These are phyloP conservation scores for Ptilorrhoa leucosticta DNA, from an alignment of 2,113 vertebrate species.

Conservation along the genomic window DNA sequence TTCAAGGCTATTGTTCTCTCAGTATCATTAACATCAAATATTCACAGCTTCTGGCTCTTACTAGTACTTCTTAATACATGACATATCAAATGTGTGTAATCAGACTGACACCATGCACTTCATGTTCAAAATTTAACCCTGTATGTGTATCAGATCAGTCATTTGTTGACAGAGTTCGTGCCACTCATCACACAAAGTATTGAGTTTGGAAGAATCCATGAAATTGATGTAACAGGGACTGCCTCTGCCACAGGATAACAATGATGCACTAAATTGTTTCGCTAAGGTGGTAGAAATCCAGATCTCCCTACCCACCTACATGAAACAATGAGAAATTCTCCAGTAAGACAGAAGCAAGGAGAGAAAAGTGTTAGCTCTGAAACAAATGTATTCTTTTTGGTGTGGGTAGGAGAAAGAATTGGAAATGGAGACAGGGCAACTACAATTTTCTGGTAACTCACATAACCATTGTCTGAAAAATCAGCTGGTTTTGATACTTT, in stretches of 20 bases:
- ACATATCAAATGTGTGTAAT: neutral
- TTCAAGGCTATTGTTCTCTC: neutral
- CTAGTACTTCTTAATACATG: neutral
- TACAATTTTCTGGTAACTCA: neutral
- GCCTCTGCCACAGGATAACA: neutral
- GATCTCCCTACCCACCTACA: neutral
- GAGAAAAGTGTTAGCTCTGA: neutral
- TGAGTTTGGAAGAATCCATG: neutral
- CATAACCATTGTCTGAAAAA: neutral
- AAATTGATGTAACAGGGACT: neutral
- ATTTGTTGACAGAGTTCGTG: neutral
- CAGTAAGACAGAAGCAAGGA: neutral
- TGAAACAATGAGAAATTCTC: neutral
- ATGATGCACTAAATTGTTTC: neutral
- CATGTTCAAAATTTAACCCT: neutral
- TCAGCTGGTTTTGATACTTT: neutral
- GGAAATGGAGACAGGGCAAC: neutral
- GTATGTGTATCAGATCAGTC: fast-evolving
- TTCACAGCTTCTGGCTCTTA: neutral
- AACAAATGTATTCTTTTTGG: neutral
- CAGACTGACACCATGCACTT: neutral
- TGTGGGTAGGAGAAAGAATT: neutral
- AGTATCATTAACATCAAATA: neutral
- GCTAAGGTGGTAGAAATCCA: neutral
- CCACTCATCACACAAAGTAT: neutral